Conservation (phyloP, 2,797 vertebrate genomes). For the Cyclura pinguis region DNA sequence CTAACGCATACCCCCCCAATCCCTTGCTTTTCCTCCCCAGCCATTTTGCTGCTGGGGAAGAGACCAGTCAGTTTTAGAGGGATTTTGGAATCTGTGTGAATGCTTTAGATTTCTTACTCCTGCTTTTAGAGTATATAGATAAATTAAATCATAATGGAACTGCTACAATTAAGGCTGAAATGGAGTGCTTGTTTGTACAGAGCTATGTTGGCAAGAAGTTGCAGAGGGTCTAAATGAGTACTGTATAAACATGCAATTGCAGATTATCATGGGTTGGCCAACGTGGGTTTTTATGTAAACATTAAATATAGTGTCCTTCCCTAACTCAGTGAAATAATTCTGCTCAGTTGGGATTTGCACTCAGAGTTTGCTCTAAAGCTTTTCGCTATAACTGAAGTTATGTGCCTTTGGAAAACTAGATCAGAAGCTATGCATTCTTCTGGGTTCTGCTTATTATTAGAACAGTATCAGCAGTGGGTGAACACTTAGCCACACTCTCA, state of each 20-base stretch:
- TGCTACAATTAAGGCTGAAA: not conserved
- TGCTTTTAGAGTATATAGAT: not conserved
- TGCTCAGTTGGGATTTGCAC: conserved; percentile 42
- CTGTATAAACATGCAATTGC: not conserved
- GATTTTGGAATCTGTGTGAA: not conserved
- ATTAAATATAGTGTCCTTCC: conserved; percentile 38
- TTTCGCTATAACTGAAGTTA: conserved; percentile 38
- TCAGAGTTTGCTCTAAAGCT: conserved; percentile 50
- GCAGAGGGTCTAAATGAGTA: not conserved
- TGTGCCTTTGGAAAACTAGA: conserved; percentile 38
- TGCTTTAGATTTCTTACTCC: not conserved
- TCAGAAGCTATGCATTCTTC: conserved; percentile 29
- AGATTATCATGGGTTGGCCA: not conserved
- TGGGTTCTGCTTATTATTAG: conserved; percentile 30
- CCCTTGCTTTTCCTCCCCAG: not conserved
- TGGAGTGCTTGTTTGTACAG: not conserved
- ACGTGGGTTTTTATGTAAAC: not conserved
- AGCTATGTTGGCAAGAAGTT: not conserved
- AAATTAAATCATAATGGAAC: not conserved
- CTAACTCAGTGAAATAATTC: conserved; percentile 47
- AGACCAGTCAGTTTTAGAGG: not conserved
- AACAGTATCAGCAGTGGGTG: conserved; percentile 23
- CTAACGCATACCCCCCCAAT: not conserved
- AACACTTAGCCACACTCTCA: not conserved
- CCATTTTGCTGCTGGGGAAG: not conserved